Conservation (phyloP, 2,888 invertebrate genomes). For the Gisinianus flammeolus region DNA sequence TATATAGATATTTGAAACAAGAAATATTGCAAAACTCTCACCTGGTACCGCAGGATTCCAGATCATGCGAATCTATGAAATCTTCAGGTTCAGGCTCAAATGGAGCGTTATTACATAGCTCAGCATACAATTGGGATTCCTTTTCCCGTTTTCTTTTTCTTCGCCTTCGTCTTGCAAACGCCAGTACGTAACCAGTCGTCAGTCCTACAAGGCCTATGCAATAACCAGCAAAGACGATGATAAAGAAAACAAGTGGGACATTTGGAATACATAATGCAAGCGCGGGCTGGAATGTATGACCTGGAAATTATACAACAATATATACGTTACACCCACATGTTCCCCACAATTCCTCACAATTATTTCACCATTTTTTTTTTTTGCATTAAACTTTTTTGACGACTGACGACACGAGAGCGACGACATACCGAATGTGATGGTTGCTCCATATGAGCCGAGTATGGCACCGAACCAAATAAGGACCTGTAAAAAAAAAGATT, state of each 20-base stretch:
- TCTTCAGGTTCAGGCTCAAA: constrained; percentile 45
- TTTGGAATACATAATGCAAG: constrained; percentile 60
- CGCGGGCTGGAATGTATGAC: constrained; percentile 58
- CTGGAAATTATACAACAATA: not conserved
- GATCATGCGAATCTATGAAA: constrained; percentile 31
- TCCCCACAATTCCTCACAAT: no score
- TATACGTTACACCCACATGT: no score
- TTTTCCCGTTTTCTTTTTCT: constrained; percentile 44
- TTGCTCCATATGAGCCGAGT: constrained; percentile 48
- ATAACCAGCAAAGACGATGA: constrained; percentile 58
- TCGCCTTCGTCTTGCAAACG: constrained; percentile 47
- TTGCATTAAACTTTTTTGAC: no score
- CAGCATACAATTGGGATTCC: constrained; percentile 40
- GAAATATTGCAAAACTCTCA: not conserved
- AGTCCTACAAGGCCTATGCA: constrained; percentile 57
- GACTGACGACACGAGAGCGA: no score
- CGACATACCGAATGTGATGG: constrained; percentile 48
- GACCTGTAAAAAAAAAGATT: constrained; percentile 40
- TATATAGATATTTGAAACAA: not conserved
- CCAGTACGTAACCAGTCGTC: constrained; percentile 58
- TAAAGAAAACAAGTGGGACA: constrained; percentile 59
- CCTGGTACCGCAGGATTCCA: constrained; percentile 41
- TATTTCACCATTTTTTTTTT: no score
- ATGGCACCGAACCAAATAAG: constrained; percentile 52
- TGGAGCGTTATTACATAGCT: constrained; percentile 39